phyloP scores from a whole-genome alignment of 2,797 vertebrate genomes.

The Mionectes olivaceus region DNA sequence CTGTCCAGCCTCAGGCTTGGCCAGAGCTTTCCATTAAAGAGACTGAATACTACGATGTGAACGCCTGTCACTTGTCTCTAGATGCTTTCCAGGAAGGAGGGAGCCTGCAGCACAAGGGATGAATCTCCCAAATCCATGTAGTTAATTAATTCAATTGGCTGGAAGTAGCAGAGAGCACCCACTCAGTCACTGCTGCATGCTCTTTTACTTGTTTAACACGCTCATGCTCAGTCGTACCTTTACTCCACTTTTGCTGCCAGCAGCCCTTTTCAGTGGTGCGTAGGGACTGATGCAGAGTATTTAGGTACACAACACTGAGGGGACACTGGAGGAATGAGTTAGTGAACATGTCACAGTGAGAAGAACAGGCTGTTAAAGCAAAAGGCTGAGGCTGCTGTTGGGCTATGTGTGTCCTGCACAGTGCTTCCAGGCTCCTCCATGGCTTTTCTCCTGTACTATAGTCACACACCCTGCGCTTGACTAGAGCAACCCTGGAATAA shows the following conservation, averaged over 20 bases:
- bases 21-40: neutral
- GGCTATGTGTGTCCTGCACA: accelerated
- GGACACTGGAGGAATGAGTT: neutral
- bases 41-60: accelerated
- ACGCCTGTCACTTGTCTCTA: accelerated
- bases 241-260: neutral
- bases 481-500: neutral
- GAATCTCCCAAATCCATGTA: neutral
- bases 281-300: neutral
- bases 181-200: accelerated
- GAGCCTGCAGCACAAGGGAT: neutral
- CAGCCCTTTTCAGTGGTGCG: neutral
- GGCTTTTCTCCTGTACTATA: neutral
- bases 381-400: neutral
- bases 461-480: neutral
- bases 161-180: neutral
- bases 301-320: accelerated
- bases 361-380: neutral
- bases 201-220: neutral
- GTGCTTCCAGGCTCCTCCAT: neutral
- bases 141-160: neutral
- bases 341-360: accelerated
- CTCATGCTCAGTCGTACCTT: neutral
- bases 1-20: accelerated
- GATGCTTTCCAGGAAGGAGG: neutral